A percentile compares a stretch with the other conserved stretches of the same genome.
Conservation (phyloP, 1,140 invertebrate species). For the Apis cerana region DNA sequence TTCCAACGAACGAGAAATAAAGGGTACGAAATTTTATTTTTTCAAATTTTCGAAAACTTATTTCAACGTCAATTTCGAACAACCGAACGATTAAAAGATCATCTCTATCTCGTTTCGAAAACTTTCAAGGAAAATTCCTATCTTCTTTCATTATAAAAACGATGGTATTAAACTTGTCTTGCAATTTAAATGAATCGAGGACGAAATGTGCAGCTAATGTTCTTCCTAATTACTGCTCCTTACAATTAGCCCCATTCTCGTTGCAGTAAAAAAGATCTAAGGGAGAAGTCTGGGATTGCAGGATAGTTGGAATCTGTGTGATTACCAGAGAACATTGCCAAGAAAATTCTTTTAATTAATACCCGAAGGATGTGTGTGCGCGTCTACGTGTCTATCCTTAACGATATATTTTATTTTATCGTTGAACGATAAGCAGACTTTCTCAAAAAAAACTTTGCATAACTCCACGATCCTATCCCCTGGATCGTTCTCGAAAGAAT, state of each 20-base stretch:
- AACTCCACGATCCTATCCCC: too few species aligned
- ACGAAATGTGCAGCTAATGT: slow-evolving; percentile 44
- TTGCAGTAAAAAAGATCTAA: slow-evolving; percentile 19
- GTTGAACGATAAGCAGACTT: too few species aligned
- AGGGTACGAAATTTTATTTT: too few species aligned
- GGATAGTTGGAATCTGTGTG: too few species aligned
- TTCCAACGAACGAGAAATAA: too few species aligned
- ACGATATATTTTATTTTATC: neutral
- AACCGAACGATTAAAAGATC: neutral
- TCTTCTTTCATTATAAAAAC: slow-evolving; percentile 11
- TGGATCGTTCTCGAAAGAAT: too few species aligned
- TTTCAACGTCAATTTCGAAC: neutral
- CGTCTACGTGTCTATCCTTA: neutral
- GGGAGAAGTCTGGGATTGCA: neutral
- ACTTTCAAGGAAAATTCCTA: neutral
- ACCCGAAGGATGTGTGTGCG: too few species aligned
- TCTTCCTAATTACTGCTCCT: slow-evolving; percentile 40
- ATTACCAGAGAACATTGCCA: neutral
- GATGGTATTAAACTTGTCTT: slow-evolving; percentile 25
- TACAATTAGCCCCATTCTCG: slow-evolving; percentile 37
- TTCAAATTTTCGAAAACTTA: too few species aligned
- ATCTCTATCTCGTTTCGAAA: neutral
- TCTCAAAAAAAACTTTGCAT: too few species aligned
- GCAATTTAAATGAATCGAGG: slow-evolving; percentile 31
- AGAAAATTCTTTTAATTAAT: neutral